phyloP scores from a whole-genome alignment of 2,113 vertebrate species.

The Pipra filicauda region DNA sequence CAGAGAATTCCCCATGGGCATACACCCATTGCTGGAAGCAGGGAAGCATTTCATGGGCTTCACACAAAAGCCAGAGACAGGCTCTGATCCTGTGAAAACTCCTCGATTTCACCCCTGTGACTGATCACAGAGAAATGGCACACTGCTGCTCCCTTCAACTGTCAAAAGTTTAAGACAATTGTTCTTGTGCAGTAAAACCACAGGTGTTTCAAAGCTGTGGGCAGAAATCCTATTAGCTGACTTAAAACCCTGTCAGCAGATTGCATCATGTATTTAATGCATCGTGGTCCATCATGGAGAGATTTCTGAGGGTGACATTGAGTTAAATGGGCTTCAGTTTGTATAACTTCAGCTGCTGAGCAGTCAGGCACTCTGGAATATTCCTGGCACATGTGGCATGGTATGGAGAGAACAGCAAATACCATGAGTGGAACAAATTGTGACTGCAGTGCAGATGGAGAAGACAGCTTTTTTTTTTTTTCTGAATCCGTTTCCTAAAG shows the following conservation, averaged over 20 bases:
- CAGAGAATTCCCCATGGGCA: background rate
- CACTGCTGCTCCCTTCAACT: background rate
- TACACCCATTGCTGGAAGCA: background rate
- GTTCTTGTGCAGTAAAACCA: background rate
- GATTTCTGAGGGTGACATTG: background rate
- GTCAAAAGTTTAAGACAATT: background rate
- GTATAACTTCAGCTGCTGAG: background rate
- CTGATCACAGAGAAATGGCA: background rate
- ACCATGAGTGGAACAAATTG: background rate
- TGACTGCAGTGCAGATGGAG: background rate
- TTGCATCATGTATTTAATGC: background rate
- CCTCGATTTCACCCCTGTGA: background rate
- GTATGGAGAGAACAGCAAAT: background rate
- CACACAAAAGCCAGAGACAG: background rate
- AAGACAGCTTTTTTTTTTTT: background rate
- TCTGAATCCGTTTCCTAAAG: background rate
- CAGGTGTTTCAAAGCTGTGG: background rate
- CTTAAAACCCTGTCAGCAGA: background rate
- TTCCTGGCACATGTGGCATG: background rate
- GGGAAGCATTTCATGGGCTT: background rate
- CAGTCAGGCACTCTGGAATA: background rate
- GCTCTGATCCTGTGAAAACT: background rate
- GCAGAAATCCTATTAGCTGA: background rate
- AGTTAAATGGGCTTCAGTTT: background rate
- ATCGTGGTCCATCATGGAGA: background rate